Evolutionary conservation across 2,888 invertebrate species (phyloP).

Genomic region (Tenthredo amoena): DNA sequence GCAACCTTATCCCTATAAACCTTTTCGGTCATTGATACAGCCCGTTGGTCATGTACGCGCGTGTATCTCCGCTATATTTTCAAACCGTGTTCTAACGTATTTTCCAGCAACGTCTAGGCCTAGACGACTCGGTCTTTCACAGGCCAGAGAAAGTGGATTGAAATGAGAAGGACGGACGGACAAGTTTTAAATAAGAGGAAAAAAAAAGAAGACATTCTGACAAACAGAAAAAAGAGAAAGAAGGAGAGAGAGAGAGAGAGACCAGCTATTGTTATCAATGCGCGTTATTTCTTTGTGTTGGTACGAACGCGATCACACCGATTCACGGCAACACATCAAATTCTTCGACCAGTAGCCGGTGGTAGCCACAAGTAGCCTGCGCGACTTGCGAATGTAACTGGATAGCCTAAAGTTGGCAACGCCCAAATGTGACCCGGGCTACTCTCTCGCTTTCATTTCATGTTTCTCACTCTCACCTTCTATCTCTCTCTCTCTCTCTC

Average conservation of each 20-base stretch:
- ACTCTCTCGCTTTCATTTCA: constrained; percentile 22
- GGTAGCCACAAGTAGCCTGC: constrained; percentile 57
- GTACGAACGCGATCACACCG: constrained; percentile 29
- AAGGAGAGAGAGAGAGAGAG: not conserved
- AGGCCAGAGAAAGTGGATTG: not conserved
- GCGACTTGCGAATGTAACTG: constrained; percentile 72
- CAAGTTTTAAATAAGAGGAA: not conserved
- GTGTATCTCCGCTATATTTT: constrained; percentile 24
- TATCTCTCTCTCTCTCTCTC: not conserved
- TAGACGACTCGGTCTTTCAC: not conserved
- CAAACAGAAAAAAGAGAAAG: not conserved
- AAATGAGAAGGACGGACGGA: not conserved
- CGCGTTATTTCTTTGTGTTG: not conserved
- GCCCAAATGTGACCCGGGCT: constrained; percentile 69
- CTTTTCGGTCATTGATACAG: constrained; percentile 47
- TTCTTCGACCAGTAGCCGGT: constrained; percentile 45
- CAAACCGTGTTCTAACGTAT: constrained; percentile 36
- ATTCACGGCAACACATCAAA: constrained; percentile 40
- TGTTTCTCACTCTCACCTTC: not conserved
- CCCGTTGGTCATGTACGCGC: constrained; percentile 19
- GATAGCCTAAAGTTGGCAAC: constrained; percentile 72
- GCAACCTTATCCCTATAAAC: constrained; percentile 42
- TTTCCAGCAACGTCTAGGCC: constrained; percentile 17
- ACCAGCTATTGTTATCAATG: constrained; percentile 37
- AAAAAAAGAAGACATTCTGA: not conserved